Percentiles rank a stretch among this genome's conserved stretches.
Conservation (phyloP, 2,113 vertebrate genomes). For the Centropristis striata region DNA sequence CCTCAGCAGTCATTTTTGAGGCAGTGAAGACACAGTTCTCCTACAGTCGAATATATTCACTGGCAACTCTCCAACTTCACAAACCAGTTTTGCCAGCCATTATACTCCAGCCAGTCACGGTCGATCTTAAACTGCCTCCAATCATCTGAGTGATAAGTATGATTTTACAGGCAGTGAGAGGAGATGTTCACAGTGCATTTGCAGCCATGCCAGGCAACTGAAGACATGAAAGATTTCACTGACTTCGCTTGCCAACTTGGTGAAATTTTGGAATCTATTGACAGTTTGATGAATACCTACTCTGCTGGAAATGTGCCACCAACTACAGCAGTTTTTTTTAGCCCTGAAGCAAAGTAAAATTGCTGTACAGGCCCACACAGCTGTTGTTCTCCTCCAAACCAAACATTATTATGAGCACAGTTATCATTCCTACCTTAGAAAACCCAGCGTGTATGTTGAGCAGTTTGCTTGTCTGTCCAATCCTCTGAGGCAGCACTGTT, state of each 20-base stretch:
- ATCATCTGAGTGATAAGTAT: conserved; percentile 6
- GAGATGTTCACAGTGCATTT: conserved; percentile 28
- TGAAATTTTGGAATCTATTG: conserved; percentile 41
- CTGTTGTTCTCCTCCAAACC: conserved; percentile 40
- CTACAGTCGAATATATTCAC: background rate
- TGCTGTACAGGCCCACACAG: conserved; percentile 18
- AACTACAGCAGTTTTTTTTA: conserved; percentile 32
- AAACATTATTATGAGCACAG: conserved; percentile 22
- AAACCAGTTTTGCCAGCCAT: conserved; percentile 20
- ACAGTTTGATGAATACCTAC: conserved; percentile 49
- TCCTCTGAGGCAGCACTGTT: conserved; percentile 36
- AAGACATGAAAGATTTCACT: conserved; percentile 49
- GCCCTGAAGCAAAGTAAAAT: conserved; percentile 38
- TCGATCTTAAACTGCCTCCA: conserved; percentile 31
- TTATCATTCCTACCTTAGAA: conserved; percentile 23
- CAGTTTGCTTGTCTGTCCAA: conserved; percentile 38
- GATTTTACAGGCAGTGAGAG: conserved; percentile 23
- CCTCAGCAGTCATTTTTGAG: background rate
- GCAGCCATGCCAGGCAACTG: conserved; percentile 32
- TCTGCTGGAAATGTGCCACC: conserved; percentile 28
- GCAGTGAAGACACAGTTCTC: background rate
- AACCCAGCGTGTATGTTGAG: conserved; percentile 18
- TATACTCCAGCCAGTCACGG: conserved; percentile 6
- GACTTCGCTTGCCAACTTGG: conserved; percentile 28
- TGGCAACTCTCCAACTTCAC: conserved; percentile 11